Evolutionary conservation across 2,888 invertebrate genomes (phyloP).

Genomic region (Xylota segnis): DNA sequence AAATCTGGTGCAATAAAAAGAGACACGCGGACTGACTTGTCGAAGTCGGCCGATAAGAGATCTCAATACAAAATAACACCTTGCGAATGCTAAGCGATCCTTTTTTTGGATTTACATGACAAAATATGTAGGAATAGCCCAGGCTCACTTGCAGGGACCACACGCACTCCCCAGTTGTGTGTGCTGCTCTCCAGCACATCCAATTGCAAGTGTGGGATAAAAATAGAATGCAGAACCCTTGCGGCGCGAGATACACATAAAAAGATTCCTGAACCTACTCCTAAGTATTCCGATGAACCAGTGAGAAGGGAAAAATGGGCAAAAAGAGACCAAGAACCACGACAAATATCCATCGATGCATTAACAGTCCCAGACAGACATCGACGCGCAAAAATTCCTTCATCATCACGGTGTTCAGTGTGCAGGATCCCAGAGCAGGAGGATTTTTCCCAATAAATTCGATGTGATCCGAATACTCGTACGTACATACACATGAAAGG

Average conservation of each 20-base stretch:
- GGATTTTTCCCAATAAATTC: constrained; percentile 66
- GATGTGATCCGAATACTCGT: constrained; percentile 71
- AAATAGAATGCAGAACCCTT: constrained; percentile 66
- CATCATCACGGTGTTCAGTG: constrained; percentile 27
- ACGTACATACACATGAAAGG: no score
- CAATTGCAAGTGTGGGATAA: constrained; percentile 58
- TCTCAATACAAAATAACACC: constrained; percentile 57
- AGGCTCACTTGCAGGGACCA: constrained; percentile 48
- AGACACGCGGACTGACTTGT: constrained; percentile 28
- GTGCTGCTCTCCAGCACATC: constrained; percentile 23
- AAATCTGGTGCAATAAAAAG: constrained; percentile 27
- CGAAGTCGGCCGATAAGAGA: constrained; percentile 55
- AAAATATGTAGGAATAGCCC: constrained; percentile 36
- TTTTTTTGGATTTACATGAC: constrained; percentile 54
- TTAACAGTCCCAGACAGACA: constrained; percentile 73
- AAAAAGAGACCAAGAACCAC: constrained; percentile 49
- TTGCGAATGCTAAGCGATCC: constrained; percentile 54
- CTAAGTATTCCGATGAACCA: constrained; percentile 34
- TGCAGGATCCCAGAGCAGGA: constrained; percentile 51
- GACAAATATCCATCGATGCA: constrained; percentile 74
- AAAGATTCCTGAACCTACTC: constrained; percentile 61
- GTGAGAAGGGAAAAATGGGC: constrained; percentile 35
- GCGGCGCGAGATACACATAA: constrained; percentile 59
- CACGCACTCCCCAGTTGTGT: constrained; percentile 50
- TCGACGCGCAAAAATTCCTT: constrained; percentile 74